Conservation (phyloP, 2,888 invertebrate genomes). For the Serripes groenlandicus region DNA sequence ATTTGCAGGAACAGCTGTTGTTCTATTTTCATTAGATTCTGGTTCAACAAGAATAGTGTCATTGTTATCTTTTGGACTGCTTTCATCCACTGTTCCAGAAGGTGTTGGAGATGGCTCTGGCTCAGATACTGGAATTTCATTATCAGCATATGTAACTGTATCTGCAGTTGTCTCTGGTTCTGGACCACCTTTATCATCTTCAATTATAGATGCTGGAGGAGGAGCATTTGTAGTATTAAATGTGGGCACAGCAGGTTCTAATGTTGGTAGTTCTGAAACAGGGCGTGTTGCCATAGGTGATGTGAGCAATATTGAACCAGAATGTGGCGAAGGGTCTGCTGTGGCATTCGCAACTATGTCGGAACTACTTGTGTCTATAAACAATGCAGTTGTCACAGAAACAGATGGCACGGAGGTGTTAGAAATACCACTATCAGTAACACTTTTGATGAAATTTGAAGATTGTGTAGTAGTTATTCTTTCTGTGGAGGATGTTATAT, state of each 20-base stretch:
- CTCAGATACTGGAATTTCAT: background rate
- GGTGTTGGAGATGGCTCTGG: constrained; percentile 1
- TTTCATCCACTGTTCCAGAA: background rate
- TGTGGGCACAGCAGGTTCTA: background rate
- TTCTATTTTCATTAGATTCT: background rate
- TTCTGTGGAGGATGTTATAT: too few relatives aligned
- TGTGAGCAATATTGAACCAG: too few relatives aligned
- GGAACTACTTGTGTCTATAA: too few relatives aligned
- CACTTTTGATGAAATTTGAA: too few relatives aligned
- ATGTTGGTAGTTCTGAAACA: background rate
- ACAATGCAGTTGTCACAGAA: too few relatives aligned
- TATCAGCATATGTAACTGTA: background rate
- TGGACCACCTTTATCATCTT: background rate
- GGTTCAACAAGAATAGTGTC: background rate
- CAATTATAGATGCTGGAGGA: background rate
- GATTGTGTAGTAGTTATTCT: too few relatives aligned
- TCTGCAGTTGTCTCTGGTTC: background rate
- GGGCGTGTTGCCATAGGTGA: too few relatives aligned
- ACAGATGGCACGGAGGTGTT: too few relatives aligned
- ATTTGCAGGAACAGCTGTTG: too few relatives aligned
- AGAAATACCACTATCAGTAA: too few relatives aligned
- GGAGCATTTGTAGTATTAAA: background rate
- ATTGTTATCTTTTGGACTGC: background rate
- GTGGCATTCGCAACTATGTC: too few relatives aligned
- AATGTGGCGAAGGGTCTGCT: too few relatives aligned